Base-by-base conservation (phyloP, 2,797 vertebrate species). In the Clarias fuscus region DNA sequence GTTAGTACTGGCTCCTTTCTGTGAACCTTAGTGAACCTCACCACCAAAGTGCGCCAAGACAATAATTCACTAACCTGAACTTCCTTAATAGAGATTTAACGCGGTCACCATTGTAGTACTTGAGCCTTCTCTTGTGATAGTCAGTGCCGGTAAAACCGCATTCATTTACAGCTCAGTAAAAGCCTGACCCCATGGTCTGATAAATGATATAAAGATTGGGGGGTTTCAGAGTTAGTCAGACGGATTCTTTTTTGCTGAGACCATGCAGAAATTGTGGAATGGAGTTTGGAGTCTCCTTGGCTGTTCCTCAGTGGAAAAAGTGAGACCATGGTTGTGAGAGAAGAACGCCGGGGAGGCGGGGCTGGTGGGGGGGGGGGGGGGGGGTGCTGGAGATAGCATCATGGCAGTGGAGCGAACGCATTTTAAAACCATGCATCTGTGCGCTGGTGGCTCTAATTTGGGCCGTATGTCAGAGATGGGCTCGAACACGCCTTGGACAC, bases 391-490 rank as follows among this genome's bases (percentile, higher is more conserved):
- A 20, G 80, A 86, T 86, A 73, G 71, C 81, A 71, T 88, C 83
- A 88, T 73, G 64, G 83, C 84, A 83, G 65, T 62, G 70, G 75
- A 83, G 86, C 78, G 78, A 67, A 81, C 70, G 33, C 40, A 67
- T 78, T 89, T 89, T 86, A 87, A 88, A 88, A 68, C n/a, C n/a
- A 81, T 85, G 83, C 88, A 89, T 84, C 73, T 88, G 89, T 88
- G 87, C 77, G 70, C 78, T 37, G 73, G 70, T 81, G 85, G 72
- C 72, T 53, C 70, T 90, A 88, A 90, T 90, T 73, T 64, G 62
- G 61, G 72, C 87, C 80, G 85, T 85, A 86, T 91, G 87, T 85
- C 53, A 8, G 88, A 86, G 77, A 85, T 65, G 22, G 65, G 87
- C 64, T 75, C 84, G 84, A 79, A 80, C 85, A 85, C 85, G 77